Conservation (phyloP, 2,113 vertebrate species). For the Phrynosoma blainvillii region DNA sequence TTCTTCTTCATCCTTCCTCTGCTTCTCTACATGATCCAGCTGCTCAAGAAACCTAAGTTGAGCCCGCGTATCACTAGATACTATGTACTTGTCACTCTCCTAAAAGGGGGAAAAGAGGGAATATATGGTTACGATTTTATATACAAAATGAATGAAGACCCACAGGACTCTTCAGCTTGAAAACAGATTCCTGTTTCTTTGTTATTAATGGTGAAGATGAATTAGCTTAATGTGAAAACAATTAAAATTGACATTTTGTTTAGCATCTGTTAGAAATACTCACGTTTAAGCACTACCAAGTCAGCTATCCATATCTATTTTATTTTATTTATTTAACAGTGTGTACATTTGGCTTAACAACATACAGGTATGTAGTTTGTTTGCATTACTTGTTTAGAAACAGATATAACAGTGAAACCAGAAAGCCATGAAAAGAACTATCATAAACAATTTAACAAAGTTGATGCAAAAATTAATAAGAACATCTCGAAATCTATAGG, state of each 20-base stretch:
- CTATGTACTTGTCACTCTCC: slow-evolving; percentile 79
- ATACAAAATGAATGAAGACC: not conserved
- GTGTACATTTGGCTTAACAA: not conserved
- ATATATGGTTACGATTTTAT: not conserved
- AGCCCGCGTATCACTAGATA: slow-evolving; percentile 85
- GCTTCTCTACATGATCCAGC: slow-evolving; percentile 87
- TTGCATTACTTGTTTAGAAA: too few species aligned
- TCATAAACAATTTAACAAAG: too few species aligned
- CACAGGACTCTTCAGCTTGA: not conserved
- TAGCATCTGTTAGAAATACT: not conserved
- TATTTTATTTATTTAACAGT: not conserved
- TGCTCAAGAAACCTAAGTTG: slow-evolving; percentile 93
- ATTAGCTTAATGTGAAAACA: too few species aligned
- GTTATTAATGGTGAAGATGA: too few species aligned
- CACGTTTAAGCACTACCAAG: not conserved
- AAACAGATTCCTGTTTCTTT: not conserved
- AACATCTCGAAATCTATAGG: too few species aligned
- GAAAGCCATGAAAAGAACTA: too few species aligned
- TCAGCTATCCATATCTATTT: not conserved
- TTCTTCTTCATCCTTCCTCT: slow-evolving; percentile 86
- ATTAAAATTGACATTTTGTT: not conserved
- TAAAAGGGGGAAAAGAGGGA: slow-evolving; percentile 54
- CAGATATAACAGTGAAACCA: too few species aligned
- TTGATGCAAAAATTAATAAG: too few species aligned
- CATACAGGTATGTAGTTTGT: too few species aligned